Evolutionary conservation across 37 sponge, comb jelly and placozoan species (phyloP).

Genomic region (Halisarca cf. caerulea): DNA sequence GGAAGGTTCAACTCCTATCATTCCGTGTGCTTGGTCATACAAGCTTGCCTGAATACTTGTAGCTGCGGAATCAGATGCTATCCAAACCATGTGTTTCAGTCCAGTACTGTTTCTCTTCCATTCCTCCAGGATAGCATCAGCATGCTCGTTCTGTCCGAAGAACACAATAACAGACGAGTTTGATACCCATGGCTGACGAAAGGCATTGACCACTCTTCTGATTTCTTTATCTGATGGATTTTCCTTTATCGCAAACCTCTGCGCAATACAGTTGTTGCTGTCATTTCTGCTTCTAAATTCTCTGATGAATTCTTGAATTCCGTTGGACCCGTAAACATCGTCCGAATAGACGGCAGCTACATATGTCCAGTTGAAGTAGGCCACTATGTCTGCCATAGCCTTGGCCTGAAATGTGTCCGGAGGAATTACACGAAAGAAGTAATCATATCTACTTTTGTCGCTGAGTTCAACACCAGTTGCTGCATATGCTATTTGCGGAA

Average conservation of each 20-base stretch:
- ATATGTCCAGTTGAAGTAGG: conserved; percentile 60
- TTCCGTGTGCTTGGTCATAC: background rate
- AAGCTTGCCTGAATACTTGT: background rate
- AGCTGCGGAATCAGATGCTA: conserved; percentile 7
- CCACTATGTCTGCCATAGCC: conserved; percentile 63
- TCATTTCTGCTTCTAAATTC: background rate
- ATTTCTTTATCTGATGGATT: background rate
- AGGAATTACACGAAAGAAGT: conserved; percentile 77
- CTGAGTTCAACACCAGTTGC: conserved; percentile 63
- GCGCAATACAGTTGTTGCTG: conserved; percentile 23
- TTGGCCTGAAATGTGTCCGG: conserved; percentile 71
- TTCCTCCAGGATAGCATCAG: background rate
- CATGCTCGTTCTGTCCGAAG: conserved; percentile 46
- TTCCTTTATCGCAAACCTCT: background rate
- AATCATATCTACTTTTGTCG: conserved; percentile 71
- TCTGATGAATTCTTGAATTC: conserved; percentile 39
- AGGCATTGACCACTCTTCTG: background rate
- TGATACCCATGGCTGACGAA: conserved; percentile 22
- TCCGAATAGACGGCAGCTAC: conserved; percentile 37
- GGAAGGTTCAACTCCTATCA: background rate
- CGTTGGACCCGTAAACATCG: conserved; percentile 56
- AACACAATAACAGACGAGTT: conserved; percentile 51
- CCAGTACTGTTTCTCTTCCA: background rate
- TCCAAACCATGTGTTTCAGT: background rate
- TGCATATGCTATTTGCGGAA: conserved; percentile 76